Conservation (phyloP, 2,797 vertebrate species). For the Sebastes itinus region DNA sequence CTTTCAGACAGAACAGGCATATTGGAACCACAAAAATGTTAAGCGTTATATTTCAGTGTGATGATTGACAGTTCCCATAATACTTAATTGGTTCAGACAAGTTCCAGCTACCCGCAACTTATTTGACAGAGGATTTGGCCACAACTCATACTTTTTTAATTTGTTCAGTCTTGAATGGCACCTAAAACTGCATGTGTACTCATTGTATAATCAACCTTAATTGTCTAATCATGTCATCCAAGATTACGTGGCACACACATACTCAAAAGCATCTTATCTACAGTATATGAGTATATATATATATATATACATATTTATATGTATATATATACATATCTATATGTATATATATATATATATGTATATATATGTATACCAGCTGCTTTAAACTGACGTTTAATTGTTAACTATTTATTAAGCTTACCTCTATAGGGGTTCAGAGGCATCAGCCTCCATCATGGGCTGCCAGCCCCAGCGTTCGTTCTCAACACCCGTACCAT, state of each 20-base stretch:
- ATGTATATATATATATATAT: too few species aligned
- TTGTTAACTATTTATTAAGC: background rate
- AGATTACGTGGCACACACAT: background rate
- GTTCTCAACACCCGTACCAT: accelerated
- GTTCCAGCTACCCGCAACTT: background rate
- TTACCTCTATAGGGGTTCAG: background rate
- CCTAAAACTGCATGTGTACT: background rate
- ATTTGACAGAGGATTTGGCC: background rate
- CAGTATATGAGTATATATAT: too few species aligned
- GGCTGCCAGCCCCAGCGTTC: background rate
- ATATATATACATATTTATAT: too few species aligned
- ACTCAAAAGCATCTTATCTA: background rate
- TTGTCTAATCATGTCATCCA: background rate
- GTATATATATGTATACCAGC: background rate
- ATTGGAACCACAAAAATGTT: background rate
- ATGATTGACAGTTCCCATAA: background rate
- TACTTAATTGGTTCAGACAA: background rate
- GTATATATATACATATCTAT: too few species aligned
- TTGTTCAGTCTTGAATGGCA: background rate
- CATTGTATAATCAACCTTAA: background rate
- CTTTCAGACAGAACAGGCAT: background rate
- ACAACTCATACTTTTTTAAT: background rate
- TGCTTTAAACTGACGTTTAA: background rate
- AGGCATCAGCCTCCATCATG: background rate
- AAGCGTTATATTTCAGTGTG: background rate